A percentile compares a stretch with the other conserved stretches of the same genome.
These are phyloP conservation scores for Syritta pipiens DNA, from an alignment of 2,888 invertebrate genomes.

Conservation along the genomic window DNA sequence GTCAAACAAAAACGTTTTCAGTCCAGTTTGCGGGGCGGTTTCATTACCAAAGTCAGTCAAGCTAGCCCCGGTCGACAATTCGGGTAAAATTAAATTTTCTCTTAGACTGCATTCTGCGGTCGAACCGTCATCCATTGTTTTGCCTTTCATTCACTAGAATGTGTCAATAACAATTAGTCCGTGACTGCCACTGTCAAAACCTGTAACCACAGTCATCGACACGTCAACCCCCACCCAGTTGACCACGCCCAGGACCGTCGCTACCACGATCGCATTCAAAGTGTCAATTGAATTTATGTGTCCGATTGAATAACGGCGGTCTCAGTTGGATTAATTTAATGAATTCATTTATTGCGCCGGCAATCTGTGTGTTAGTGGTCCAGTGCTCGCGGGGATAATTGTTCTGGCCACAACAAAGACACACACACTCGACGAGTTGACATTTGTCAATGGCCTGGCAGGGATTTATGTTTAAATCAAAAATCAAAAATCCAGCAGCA, in stretches of 20 bases:
- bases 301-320: conserved; percentile 50
- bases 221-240: conserved; percentile 7
- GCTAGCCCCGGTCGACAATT: not conserved
- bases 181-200: conserved; percentile 37
- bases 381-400: conserved; percentile 50
- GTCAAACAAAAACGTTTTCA: too few relatives aligned
- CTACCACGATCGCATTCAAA: conserved; percentile 14
- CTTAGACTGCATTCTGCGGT: conserved; percentile 8
- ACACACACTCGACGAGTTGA: conserved; percentile 27
- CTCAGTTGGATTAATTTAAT: conserved; percentile 57
- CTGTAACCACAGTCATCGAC: conserved; percentile 2
- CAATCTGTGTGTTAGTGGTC: conserved; percentile 35
- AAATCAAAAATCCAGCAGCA: too few relatives aligned
- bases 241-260: not conserved
- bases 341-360: conserved; percentile 48
- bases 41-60: not conserved
- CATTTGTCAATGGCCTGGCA: conserved; percentile 45
- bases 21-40: too few relatives aligned
- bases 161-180: conserved; percentile 60
- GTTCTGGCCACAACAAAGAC: conserved; percentile 55
- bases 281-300: conserved; percentile 55
- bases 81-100: not conserved
- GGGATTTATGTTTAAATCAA: conserved; percentile 34
- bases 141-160: conserved; percentile 22
- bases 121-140: conserved; percentile 30